Conservation (phyloP, 1,140 invertebrate genomes). For the Teleopsis dalmanni region DNA sequence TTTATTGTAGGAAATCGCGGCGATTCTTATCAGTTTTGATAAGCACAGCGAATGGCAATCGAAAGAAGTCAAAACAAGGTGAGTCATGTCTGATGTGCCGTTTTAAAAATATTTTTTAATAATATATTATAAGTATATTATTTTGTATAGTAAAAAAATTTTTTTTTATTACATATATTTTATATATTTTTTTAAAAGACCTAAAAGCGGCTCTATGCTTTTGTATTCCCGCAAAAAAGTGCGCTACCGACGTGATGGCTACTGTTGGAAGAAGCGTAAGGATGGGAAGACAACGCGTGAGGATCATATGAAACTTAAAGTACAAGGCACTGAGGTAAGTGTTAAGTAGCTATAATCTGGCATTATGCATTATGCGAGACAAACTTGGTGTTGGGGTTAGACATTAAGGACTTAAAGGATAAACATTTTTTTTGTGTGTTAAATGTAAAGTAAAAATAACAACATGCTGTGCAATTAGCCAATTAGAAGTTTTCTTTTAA, state of each 20-base stretch:
- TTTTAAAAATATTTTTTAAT: neutral
- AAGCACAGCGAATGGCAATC: conserved; percentile 93
- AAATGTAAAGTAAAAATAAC: neutral
- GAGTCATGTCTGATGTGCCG: conserved; percentile 37
- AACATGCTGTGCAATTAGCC: conserved; percentile 34
- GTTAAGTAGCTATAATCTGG: conserved; percentile 5
- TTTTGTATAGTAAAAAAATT: neutral
- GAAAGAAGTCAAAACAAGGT: conserved; percentile 94
- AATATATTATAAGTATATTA: neutral
- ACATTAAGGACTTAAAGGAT: no score
- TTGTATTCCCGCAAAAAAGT: conserved; percentile 95
- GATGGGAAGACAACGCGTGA: conserved; percentile 96
- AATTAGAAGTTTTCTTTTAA: no score
- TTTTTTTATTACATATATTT: conserved; percentile 3
- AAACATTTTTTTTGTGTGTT: no score
- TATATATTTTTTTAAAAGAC: conserved; percentile 49
- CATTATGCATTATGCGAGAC: no score
- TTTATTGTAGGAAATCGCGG: conserved; percentile 89
- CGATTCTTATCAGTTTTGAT: conserved; percentile 93
- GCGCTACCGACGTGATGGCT: conserved; percentile 91
- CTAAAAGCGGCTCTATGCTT: conserved; percentile 94
- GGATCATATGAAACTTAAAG: conserved; percentile 99
- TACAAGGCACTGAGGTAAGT: conserved; percentile 83
- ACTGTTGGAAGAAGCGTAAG: conserved; percentile 98
- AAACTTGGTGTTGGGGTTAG: no score